Base-by-base conservation (phyloP, 2,797 vertebrate species). In the Gymnothorax javanicus region DNA sequence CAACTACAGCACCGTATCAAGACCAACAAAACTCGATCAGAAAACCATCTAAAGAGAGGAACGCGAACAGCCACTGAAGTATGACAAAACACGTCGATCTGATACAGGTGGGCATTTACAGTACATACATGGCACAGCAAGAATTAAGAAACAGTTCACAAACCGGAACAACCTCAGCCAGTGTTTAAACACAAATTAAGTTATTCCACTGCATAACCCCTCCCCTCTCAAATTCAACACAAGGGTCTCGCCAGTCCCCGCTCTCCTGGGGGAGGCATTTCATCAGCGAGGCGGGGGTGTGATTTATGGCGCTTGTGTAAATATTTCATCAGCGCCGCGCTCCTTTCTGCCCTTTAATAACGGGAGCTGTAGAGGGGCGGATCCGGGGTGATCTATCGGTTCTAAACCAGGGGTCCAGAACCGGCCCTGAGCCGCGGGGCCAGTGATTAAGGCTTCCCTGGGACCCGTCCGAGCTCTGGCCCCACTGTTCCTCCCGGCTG, bases 281-380 rank as follows among this genome's bases (percentile, higher is more conserved):
- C 89, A 91, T 91, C 90, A 91, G 88, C 89, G 82, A 85, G 86
- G 69, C 85, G 85, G 88, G 90, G 79, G 84, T 89, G 88, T 92
- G 91, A 93, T 93, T 92, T 92, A 92, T 92, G 89, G 89, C 89
- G 82, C 85, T 87, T 90, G 91, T 91, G 91, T 92, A 93, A 92
- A 93, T 92, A 92, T 93, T 93, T 92, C 91, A 92, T 91, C 89
- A 88, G 86, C 86, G 90, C 91, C 90, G 90, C 90, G 91, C 91
- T 91, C 91, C 89, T 90, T 89, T 92, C 87, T 91, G 91, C 91
- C 90, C 91, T 93, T 93, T 92, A 92, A 91, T 91, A 93, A 91
- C 91, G 77, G 91, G 88, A 88, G 89, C 86, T 84, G 1, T 82
- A 87, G 83, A 84, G 87, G 71, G 89, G 87, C 89, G 91, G 87